phyloP scores from a whole-genome alignment of 2,113 vertebrate species.

The Sakesphorus luctuosus region DNA sequence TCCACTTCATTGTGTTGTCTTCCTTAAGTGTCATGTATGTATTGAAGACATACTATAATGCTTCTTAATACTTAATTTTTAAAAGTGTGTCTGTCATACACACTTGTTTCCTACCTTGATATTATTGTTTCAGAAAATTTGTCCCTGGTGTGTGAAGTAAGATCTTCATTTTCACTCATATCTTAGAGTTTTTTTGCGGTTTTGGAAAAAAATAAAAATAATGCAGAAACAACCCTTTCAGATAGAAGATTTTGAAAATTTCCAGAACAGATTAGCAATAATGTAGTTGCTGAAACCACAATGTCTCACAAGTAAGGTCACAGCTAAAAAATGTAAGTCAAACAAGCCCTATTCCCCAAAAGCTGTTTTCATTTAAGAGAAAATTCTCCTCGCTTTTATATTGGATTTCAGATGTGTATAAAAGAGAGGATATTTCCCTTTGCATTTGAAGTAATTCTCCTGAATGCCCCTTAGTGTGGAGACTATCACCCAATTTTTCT shows the following conservation, averaged over 20 bases:
- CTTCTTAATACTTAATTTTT: neutral
- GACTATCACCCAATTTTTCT: neutral
- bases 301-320: neutral
- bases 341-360: neutral
- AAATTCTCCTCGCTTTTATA: neutral
- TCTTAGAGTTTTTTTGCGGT: neutral
- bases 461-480: neutral
- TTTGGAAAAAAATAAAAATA: neutral
- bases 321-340: slow-evolving; percentile 10
- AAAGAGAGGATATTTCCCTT: neutral
- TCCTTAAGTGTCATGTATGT: neutral
- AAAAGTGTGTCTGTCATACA: neutral
- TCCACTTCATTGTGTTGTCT: neutral
- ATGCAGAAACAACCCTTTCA: neutral
- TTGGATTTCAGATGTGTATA: neutral
- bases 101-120: neutral
- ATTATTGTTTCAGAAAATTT: neutral
- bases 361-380: neutral
- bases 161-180: neutral
- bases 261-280: neutral
- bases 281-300: neutral
- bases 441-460: neutral
- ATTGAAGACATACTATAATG: fast-evolving
- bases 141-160: neutral
- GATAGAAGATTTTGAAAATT: neutral